These are phyloP conservation scores for Hypocryptadius cinnamomeus DNA, from an alignment of 2,113 vertebrate genomes.

Conservation along the genomic window DNA sequence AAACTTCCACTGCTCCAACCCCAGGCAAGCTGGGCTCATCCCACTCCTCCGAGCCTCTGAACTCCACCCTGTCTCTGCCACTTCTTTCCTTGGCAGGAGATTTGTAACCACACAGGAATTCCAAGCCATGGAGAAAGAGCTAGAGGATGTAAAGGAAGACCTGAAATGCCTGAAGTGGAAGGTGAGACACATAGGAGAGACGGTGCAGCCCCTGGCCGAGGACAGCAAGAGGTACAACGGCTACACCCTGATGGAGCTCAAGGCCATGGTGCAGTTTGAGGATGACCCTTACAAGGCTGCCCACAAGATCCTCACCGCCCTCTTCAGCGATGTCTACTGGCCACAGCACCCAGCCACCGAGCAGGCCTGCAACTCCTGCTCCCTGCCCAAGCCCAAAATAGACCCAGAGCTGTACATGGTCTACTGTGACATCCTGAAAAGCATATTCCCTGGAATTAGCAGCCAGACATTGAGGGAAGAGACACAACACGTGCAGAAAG, in stretches of 20 bases:
- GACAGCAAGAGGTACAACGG: slow-evolving; percentile 54
- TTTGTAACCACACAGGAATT: slow-evolving; percentile 44
- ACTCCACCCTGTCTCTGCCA: background rate
- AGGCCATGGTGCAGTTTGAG: slow-evolving; percentile 56
- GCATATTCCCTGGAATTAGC: slow-evolving; percentile 43
- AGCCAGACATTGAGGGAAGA: slow-evolving; percentile 14
- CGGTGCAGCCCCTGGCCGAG: slow-evolving; percentile 27
- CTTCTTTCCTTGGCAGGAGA: slow-evolving; percentile 42
- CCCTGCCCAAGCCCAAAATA: slow-evolving; percentile 18
- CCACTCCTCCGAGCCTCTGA: background rate
- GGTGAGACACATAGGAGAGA: slow-evolving; percentile 46
- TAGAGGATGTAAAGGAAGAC: slow-evolving; percentile 45
- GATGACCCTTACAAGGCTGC: slow-evolving; percentile 49
- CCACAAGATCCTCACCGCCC: slow-evolving; percentile 34
- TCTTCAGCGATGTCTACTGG: slow-evolving; percentile 42
- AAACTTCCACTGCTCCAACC: background rate
- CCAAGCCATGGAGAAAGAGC: slow-evolving; percentile 54
- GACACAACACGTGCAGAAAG: background rate
- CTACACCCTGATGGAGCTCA: slow-evolving; percentile 52
- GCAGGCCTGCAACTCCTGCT: slow-evolving; percentile 18
- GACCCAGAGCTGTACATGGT: slow-evolving; percentile 55
- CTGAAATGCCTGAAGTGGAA: slow-evolving; percentile 57
- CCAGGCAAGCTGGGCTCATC: background rate
- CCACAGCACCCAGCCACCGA: background rate
- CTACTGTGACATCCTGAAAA: slow-evolving; percentile 51